Evolutionary conservation across 2,888 invertebrate genomes (phyloP), one percentile per base, ranked within the genome.

Genomic region (Ormyrus labotus): DNA sequence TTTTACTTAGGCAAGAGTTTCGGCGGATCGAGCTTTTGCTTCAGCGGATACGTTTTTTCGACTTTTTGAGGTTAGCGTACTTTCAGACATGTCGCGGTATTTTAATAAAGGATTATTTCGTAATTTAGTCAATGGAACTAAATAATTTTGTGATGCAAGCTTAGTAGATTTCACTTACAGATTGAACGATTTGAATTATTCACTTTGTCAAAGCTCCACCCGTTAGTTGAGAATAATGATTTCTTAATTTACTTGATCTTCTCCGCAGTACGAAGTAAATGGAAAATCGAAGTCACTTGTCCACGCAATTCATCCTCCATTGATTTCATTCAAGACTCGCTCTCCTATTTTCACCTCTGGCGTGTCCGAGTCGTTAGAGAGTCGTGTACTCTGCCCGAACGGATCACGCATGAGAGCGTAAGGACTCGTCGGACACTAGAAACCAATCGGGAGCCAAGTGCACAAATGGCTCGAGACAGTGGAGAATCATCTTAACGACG

Each of bases 401-500:
- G 48, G 53, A 68, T 60, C 70, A 53, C 67, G 61, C 67, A 57
- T 61, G 65, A 67, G 55, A 55, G 67, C 61, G 55, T 51, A 69
- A 6, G 19, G 51, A 7, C 53, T 19, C 7, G 6, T 6, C 13
- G 7, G 47, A 45, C 19, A 11, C 64, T 53, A 10, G 34, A 70
- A 74, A 70, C 34, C 63, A 48, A 73, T 74, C 50, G 47, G 6
- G 19, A 19, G 19, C 63, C 47, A 4, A 34, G 34, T 34, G 34
- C 34, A 34, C 34, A 34, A 34, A 34, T 34, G 34, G 34, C 3
- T 3, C 34, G 34, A 34, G 34, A 34, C 34, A 4, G 34, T 82
- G 83, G 80, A 85, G 85, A 84, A 86, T 86, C 88, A 86, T 86
- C 87, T 87, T 88, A 88, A 88, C 87, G 87, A 88, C 86, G 86